Evolutionary conservation across 2,797 vertebrate species (phyloP).

Genomic region (Dendrocincla fuliginosa): DNA sequence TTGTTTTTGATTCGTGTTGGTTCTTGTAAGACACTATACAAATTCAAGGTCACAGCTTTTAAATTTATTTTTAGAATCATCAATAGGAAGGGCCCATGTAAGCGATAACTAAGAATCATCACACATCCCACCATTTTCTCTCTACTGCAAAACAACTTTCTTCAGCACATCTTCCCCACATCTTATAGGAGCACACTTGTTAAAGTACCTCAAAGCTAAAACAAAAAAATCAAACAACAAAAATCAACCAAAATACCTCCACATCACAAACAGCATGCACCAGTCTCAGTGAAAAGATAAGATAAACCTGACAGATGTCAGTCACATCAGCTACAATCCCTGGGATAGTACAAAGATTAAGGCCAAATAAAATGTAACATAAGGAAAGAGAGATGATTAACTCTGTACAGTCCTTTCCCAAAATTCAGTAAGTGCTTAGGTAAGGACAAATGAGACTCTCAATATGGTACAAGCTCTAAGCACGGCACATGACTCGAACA

Average conservation of each 20-base stretch:
- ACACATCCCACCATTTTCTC: background rate
- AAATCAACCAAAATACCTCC: background rate
- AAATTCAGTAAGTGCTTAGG: background rate
- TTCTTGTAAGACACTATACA: background rate
- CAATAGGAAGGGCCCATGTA: background rate
- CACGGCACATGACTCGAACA: background rate
- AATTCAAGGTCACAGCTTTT: background rate
- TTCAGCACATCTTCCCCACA: background rate
- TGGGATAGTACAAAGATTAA: background rate
- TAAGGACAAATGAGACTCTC: background rate
- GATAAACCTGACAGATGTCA: background rate
- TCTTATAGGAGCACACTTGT: background rate
- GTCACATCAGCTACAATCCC: background rate
- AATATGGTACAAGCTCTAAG: background rate
- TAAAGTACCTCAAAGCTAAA: background rate
- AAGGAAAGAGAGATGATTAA: background rate
- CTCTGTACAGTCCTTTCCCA: background rate
- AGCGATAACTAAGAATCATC: background rate
- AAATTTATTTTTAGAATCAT: background rate
- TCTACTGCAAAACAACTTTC: background rate
- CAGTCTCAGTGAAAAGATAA: background rate
- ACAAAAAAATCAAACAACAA: rapidly evolving
- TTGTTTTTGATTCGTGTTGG: background rate
- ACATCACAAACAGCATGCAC: background rate
- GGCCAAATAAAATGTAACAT: background rate